A percentile compares a stretch with the other conserved stretches of the same genome.
These are phyloP conservation scores for Plutella xylostella DNA, from an alignment of 2,888 invertebrate genomes.

Conservation along the genomic window DNA sequence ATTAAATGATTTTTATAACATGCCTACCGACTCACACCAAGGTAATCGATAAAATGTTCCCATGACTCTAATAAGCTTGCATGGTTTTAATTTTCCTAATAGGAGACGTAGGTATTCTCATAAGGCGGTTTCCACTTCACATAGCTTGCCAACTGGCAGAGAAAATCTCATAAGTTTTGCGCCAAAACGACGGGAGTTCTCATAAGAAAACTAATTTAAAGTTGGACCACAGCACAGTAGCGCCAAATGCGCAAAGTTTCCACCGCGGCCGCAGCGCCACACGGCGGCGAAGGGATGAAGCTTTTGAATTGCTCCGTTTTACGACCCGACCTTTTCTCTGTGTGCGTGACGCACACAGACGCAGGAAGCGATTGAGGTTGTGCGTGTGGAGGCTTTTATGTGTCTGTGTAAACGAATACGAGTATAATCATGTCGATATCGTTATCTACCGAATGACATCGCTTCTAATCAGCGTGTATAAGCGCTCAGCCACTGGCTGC, in stretches of 20 bases:
- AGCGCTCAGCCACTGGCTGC: too few species aligned
- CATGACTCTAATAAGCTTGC: too few species aligned
- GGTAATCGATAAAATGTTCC: too few species aligned
- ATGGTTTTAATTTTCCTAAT: too few species aligned
- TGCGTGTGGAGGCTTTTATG: slow-evolving; percentile 47
- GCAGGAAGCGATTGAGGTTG: slow-evolving; percentile 33
- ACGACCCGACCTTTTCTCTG: slow-evolving; percentile 32
- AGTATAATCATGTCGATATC: slow-evolving; percentile 25
- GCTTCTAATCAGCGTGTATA: slow-evolving; percentile 30
- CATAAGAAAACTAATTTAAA: slow-evolving; percentile 46
- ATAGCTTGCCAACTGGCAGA: not conserved
- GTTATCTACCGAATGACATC: slow-evolving; percentile 59
- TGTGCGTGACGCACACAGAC: slow-evolving; percentile 59
- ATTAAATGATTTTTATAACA: too few species aligned
- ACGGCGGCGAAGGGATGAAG: slow-evolving; percentile 62
- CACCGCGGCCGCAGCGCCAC: slow-evolving; percentile 64
- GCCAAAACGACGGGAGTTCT: slow-evolving; percentile 22
- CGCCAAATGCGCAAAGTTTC: too few species aligned
- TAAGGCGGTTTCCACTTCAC: too few species aligned
- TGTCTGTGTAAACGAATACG: slow-evolving; percentile 30
- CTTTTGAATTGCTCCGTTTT: slow-evolving; percentile 56
- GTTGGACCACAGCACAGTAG: slow-evolving; percentile 31
- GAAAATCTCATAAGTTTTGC: not conserved
- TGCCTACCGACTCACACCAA: too few species aligned
- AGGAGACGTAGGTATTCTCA: too few species aligned